These are phyloP conservation scores for Drosophila lacteicornis DNA, from an alignment of 1,140 invertebrate species.

Conservation along the genomic window DNA sequence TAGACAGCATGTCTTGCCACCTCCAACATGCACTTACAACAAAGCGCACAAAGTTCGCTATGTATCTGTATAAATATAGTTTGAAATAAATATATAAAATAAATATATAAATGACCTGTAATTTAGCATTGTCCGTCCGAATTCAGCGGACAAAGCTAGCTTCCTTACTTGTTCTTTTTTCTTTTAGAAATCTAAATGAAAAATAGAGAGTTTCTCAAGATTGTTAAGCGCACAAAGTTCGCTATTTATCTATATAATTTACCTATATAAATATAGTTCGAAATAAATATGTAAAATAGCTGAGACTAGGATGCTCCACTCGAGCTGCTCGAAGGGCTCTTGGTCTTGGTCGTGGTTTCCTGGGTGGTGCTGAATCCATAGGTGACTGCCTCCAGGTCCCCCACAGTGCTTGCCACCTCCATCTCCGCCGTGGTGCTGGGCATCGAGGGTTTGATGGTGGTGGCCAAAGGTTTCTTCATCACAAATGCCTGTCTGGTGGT, in stretches of 20 bases:
- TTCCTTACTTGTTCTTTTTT: too few relatives aligned
- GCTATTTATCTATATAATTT: too few relatives aligned
- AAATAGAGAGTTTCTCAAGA: background rate
- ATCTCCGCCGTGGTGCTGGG: background rate
- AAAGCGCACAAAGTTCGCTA: too few relatives aligned
- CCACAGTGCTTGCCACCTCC: background rate
- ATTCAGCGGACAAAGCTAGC: background rate
- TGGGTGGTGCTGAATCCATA: background rate
- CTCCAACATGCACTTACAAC: too few relatives aligned
- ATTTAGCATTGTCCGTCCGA: too few relatives aligned
- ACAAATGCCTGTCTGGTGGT: background rate
- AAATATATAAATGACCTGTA: too few relatives aligned
- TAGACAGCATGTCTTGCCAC: too few relatives aligned
- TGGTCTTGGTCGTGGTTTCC: background rate
- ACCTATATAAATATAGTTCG: background rate
- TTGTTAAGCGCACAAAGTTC: background rate
- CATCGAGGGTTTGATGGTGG: background rate
- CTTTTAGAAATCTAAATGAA: background rate
- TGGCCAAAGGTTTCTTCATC: background rate
- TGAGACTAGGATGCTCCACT: background rate
- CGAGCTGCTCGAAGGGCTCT: background rate
- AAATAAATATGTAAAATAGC: conserved; percentile 1
- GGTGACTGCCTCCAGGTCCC: background rate
- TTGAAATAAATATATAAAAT: too few relatives aligned
- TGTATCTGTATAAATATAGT: too few relatives aligned